phyloP scores from a whole-genome alignment of 2,797 vertebrate species.

The Muscicapa striata region DNA sequence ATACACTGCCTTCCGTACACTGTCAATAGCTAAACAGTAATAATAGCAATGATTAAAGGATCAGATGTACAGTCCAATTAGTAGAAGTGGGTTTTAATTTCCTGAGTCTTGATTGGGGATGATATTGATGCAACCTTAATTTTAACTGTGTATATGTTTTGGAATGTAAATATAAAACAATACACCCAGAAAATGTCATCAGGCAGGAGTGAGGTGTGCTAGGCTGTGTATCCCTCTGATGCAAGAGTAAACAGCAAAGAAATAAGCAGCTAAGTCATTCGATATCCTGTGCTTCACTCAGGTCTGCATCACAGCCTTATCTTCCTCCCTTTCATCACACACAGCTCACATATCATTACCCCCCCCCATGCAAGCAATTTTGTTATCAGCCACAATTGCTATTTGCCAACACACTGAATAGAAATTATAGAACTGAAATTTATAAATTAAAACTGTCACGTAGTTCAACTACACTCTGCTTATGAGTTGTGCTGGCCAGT shows the following conservation, averaged over 20 bases:
- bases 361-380: neutral
- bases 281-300: neutral
- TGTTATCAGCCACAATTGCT: neutral
- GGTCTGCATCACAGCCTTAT: neutral
- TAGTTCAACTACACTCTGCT: neutral
- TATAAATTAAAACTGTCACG: neutral
- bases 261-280: neutral
- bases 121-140: constrained; percentile 18
- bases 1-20: neutral
- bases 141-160: constrained; percentile 40
- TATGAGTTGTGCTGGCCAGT: neutral
- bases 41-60: constrained; percentile 18
- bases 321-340: neutral
- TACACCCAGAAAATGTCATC: neutral
- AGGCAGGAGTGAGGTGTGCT: neutral
- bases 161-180: constrained; percentile 29
- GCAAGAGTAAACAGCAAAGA: neutral
- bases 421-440: neutral
- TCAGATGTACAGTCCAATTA: constrained; percentile 30
- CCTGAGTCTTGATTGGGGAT: neutral
- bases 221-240: neutral
- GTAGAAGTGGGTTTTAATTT: constrained; percentile 30
- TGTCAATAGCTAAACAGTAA: constrained; percentile 7
- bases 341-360: neutral
- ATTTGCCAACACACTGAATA: neutral